phyloP scores from a whole-genome alignment of 2,888 invertebrate genomes.

The Leucoma salicis region DNA sequence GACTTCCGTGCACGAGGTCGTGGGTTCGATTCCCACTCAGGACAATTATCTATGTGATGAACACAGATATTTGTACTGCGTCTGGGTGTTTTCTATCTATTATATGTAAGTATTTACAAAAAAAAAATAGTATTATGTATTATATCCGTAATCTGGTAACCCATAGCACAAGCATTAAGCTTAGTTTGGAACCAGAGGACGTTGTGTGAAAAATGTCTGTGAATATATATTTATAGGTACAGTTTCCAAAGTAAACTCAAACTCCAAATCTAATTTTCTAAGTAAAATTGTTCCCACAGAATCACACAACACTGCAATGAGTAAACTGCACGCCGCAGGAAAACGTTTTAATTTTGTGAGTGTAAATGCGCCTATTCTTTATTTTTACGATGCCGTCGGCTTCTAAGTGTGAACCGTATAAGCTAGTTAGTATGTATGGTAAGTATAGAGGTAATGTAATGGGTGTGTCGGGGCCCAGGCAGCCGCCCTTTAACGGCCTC shows the following conservation, averaged over 20 bases:
- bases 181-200: no score
- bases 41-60: no score
- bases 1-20: no score
- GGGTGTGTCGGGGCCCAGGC: slow-evolving; percentile 64
- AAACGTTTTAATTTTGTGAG: slow-evolving; percentile 45
- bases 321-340: slow-evolving; percentile 32
- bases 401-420: slow-evolving; percentile 49
- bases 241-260: slow-evolving; percentile 34
- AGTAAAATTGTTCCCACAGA: slow-evolving; percentile 13
- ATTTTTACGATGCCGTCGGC: slow-evolving; percentile 60
- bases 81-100: no score
- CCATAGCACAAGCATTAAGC: no score
- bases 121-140: no score
- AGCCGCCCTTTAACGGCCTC: slow-evolving; percentile 75
- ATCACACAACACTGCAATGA: slow-evolving; percentile 16
- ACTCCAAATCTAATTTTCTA: slow-evolving; percentile 30
- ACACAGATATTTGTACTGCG: no score
- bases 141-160: no score
- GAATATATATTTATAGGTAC: no score
- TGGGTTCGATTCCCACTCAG: no score
- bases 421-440: slow-evolving; percentile 58
- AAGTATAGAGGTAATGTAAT: slow-evolving; percentile 71
- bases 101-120: no score
- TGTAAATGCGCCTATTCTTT: slow-evolving; percentile 49
- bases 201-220: no score